These are phyloP conservation scores for Odontamblyopus lacepedii DNA, from an alignment of 2,797 vertebrate genomes.

Conservation along the genomic window DNA sequence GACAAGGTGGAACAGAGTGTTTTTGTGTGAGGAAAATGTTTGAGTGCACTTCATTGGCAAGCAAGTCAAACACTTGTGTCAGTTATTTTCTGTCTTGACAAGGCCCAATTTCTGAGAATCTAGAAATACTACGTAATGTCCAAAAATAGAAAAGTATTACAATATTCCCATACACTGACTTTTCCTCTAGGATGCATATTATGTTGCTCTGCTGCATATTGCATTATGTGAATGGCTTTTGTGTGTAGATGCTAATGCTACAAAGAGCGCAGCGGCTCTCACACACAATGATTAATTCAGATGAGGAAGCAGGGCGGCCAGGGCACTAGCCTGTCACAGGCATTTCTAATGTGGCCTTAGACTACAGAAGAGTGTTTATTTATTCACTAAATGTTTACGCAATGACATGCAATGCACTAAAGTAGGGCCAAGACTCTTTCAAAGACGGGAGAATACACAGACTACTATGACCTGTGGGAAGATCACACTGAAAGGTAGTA, in stretches of 20 bases:
- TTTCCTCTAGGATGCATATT: too few species aligned
- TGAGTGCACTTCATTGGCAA: too few species aligned
- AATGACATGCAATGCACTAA: not conserved
- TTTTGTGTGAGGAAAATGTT: too few species aligned
- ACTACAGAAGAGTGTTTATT: conserved; percentile 24
- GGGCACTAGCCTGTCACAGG: conserved; percentile 1
- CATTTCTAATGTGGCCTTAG: conserved; percentile 14
- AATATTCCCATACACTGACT: not conserved
- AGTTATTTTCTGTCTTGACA: not conserved
- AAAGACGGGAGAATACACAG: not conserved
- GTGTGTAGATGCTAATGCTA: conserved; percentile 27
- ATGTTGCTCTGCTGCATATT: conserved; percentile 31
- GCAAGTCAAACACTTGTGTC: not conserved
- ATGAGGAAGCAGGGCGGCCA: conserved; percentile 23
- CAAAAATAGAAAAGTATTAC: not conserved
- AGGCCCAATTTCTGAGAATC: not conserved
- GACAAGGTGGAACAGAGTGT: too few species aligned
- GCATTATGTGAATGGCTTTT: conserved; percentile 21
- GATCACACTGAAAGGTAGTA: not conserved
- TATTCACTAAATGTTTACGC: conserved; percentile 12
- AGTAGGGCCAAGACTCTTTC: not conserved
- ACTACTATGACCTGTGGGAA: not conserved
- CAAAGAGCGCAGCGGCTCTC: conserved; percentile 33
- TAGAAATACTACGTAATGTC: not conserved
- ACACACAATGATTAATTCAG: conserved; percentile 61